Base-by-base conservation (phyloP, 1,140 invertebrate species). In the Meloidogyne hapla region DNA sequence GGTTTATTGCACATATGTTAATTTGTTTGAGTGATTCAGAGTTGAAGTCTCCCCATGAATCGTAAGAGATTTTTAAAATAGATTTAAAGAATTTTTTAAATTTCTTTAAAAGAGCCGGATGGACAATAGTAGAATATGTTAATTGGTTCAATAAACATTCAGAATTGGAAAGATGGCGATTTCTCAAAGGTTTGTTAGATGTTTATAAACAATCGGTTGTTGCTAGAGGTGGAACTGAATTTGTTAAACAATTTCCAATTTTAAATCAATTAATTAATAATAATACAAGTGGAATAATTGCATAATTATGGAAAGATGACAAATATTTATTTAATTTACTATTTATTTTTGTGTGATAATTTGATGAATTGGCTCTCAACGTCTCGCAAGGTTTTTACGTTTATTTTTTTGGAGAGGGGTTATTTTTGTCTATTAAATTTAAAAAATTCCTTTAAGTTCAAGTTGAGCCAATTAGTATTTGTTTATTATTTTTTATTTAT, bases 141-240 rank as follows among this genome's bases (percentile, higher is more conserved):
- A 48, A 71, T 12, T 85, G 84, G 84, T 85, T 85, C 56, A 82
- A 82, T 42, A 62, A 70, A 8, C 76, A 83, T 28, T 26, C 76
- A 0, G 80, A 87, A 33, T 13, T 71, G 25, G 81, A 86, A 61
- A 64, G 80, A 3, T 78, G 76, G 25, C 76, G 81, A 42, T 87
- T 85, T 63, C 68, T 80, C 18, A 78, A 74, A 45, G 81, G 74
- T 38, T 76, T 87, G 6, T 48, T 86, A n/a, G 69, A 75, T 56
- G 76, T 82, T 13, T 87, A 85, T 74, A 75, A 77, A 45, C 76
- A 79, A 42, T 86, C 83, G 23, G 83, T 83, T n/a, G 71, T 84
- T 15, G 69, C 80, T 12, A 56, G 72, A 12, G 79, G 77, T 12
- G 79, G 77, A 33, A 75, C 78, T 12, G 79, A 83, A 76, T 83